Evolutionary conservation across 2,113 vertebrate genomes (phyloP).

Genomic region (Rynchops niger): DNA sequence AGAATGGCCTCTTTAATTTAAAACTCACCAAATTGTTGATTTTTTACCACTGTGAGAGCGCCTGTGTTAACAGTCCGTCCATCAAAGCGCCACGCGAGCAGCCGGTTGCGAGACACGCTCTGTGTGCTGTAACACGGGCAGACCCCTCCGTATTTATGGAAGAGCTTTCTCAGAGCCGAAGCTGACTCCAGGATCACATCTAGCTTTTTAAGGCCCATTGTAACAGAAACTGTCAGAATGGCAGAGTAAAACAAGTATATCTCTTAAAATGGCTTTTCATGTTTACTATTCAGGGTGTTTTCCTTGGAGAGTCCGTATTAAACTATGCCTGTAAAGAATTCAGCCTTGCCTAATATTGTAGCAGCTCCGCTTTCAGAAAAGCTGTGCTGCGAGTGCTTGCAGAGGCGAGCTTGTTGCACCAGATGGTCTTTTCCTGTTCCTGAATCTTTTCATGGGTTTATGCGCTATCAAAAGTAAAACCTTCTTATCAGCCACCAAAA

Average conservation of each 20-base stretch:
- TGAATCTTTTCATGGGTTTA: background rate
- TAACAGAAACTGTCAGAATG: background rate
- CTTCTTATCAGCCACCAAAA: background rate
- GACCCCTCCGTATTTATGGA: background rate
- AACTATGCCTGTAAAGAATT: slow-evolving; percentile 15
- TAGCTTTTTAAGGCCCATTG: background rate
- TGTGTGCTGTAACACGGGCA: accelerated
- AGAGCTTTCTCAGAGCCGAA: background rate
- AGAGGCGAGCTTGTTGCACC: background rate
- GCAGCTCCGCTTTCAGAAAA: background rate
- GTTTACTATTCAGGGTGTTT: slow-evolving; percentile 6
- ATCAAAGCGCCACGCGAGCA: background rate
- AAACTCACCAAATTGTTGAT: background rate
- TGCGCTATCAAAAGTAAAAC: background rate
- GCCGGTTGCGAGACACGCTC: accelerated
- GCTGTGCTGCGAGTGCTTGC: background rate
- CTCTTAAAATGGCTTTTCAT: background rate
- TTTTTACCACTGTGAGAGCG: background rate
- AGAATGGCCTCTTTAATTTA: background rate
- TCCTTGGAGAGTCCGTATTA: background rate
- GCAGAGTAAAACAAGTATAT: background rate
- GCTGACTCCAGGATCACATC: background rate
- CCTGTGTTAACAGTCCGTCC: background rate
- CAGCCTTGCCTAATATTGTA: background rate
- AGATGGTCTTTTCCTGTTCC: background rate